Conservation (phyloP, 2,113 vertebrate genomes). For the Scortum barcoo region DNA sequence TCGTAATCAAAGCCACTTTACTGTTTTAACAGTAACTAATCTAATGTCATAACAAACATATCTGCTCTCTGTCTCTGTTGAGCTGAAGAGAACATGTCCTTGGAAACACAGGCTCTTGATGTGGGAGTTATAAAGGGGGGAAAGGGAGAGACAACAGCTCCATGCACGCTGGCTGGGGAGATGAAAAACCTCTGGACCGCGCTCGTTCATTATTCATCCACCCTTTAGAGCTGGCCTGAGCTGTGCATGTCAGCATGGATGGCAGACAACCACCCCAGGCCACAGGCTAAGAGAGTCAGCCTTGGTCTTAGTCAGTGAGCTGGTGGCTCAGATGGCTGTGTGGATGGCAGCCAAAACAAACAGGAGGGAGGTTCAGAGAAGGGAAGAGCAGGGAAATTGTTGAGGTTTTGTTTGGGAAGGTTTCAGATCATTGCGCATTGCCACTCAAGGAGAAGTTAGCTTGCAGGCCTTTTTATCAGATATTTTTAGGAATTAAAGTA, state of each 20-base stretch:
- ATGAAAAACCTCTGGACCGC: conserved; percentile 53
- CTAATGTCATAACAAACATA: conserved; percentile 4
- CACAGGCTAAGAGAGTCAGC: conserved; percentile 58
- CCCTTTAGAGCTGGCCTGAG: conserved; percentile 48
- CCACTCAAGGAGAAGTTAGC: conserved; percentile 24
- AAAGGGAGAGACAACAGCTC: conserved; percentile 29
- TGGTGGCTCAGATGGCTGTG: conserved; percentile 67
- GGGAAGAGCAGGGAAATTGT: conserved; percentile 19
- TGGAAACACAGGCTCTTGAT: conserved; percentile 26
- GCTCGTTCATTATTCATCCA: conserved; percentile 62
- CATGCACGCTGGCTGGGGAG: conserved; percentile 8
- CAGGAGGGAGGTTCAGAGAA: conserved; percentile 57
- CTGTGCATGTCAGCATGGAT: conserved; percentile 57
- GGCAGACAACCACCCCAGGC: conserved; percentile 61
- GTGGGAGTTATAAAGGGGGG: conserved; percentile 3
- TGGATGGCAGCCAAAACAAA: conserved; percentile 63
- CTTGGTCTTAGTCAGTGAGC: conserved; percentile 62
- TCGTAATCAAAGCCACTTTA: conserved; percentile 1
- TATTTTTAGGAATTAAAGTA: neutral
- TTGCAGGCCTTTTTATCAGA: neutral
- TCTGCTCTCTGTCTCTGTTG: neutral
- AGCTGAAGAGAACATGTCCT: neutral
- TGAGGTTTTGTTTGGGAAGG: conserved; percentile 40
- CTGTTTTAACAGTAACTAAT: conserved; percentile 7
- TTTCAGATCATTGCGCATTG: conserved; percentile 39